phyloP scores from a whole-genome alignment of 2,888 invertebrate genomes.

The Cordilura impudica region DNA sequence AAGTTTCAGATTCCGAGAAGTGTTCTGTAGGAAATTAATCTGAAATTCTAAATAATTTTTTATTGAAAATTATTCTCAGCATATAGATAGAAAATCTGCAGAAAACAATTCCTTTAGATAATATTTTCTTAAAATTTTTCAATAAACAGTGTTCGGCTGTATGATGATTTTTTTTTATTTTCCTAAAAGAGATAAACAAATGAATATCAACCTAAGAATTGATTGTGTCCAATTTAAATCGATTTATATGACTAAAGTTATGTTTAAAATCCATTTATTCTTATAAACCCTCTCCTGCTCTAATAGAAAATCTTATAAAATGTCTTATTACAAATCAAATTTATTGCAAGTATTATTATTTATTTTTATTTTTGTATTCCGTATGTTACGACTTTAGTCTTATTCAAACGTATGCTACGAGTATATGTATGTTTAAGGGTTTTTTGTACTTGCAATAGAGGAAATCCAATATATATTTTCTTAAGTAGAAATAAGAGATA shows the following conservation, averaged over 20 bases:
- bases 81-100: no score
- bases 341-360: conserved; percentile 31
- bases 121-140: no score
- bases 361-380: conserved; percentile 6
- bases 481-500: conserved; percentile 60
- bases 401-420: conserved; percentile 26
- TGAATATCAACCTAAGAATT: no score
- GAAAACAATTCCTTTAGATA: no score
- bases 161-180: no score
- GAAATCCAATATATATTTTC: conserved; percentile 33
- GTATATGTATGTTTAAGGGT: not conserved
- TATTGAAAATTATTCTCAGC: no score
- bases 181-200: no score
- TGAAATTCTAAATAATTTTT: no score
- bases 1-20: no score
- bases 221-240: not conserved
- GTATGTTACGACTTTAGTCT: conserved; percentile 1
- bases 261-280: not conserved
- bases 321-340: conserved; percentile 54
- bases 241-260: not conserved
- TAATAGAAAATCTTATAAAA: conserved; percentile 29
- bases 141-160: no score
- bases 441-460: not conserved
- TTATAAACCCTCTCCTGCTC: not conserved
- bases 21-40: no score